Base-by-base conservation (phyloP, 1,140 invertebrate species). In the Pachypsylla venusta region DNA sequence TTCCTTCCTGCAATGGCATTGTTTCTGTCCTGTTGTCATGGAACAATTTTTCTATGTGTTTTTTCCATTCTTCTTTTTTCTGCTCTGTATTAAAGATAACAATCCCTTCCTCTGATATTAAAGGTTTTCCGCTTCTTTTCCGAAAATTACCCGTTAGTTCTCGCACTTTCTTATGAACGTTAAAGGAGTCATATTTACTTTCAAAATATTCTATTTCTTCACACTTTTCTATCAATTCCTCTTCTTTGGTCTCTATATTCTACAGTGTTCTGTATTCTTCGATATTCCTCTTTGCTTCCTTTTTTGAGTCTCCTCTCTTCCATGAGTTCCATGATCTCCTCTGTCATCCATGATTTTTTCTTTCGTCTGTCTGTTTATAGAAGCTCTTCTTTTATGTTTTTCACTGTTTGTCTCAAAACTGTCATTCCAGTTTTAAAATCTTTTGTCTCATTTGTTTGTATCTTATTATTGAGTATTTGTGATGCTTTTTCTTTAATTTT, bases 291-390 rank as follows among this genome's bases (percentile, higher is more conserved):
- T n/a, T n/a, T n/a, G n/a, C n/a, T n/a, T n/a, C n/a, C n/a, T n/a
- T n/a, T n/a, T n/a, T n/a, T n/a, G n/a, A n/a, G 26, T 63, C 65
- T 58, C 56, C 61, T 60, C 40, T 62, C 30, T 20, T 66, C 63
- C 60, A 68, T 68, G 10, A 65, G 54, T 4, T 63, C 30, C 13
- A 60, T 53, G 10, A 68, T 67, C 25, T n/a, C n/a, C n/a, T n/a
- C n/a, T n/a, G n/a, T n/a, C n/a, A n/a, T n/a, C n/a, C n/a, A n/a
- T n/a, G n/a, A n/a, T n/a, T 66, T 64, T n/a, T 62, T 62, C n/a
- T 57, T 63, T 64, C 63, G 63, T 65, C 24, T 42, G 48, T 26
- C 56, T 42, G 61, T 30, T 39, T 26, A 27, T 14, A 26, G 58
- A n/a, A n/a, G n/a, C n/a, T n/a, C n/a, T n/a, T n/a, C n/a, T n/a